Percentiles rank a stretch among this genome's conserved stretches.
phyloP scores from a whole-genome alignment of 1,140 invertebrate genomes.

The Drosophila mauritiana region DNA sequence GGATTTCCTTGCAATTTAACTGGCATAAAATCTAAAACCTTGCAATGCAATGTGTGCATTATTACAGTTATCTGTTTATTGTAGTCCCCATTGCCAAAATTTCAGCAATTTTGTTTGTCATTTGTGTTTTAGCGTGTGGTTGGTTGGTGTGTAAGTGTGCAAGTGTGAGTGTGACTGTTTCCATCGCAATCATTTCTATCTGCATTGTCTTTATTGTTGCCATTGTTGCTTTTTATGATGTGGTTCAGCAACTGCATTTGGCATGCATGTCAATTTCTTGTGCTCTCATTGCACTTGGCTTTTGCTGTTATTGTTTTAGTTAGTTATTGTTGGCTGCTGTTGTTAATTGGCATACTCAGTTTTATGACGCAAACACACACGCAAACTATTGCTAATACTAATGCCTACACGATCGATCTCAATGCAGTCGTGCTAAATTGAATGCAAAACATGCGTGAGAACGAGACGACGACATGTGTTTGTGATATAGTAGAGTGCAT shows the following conservation, averaged over 20 bases:
- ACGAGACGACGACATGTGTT: conserved; percentile 1
- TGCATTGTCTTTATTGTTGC: conserved; percentile 57
- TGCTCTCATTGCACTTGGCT: conserved; percentile 33
- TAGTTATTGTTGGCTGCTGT: conserved; percentile 47
- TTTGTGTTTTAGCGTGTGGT: background rate
- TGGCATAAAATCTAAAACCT: background rate
- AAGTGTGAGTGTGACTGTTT: conserved; percentile 4
- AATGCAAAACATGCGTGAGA: conserved; percentile 33
- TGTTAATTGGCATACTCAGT: conserved; percentile 64
- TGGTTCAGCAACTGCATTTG: conserved; percentile 62
- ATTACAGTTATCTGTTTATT: conserved; percentile 62
- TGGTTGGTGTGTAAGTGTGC: background rate
- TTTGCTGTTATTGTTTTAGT: conserved; percentile 33
- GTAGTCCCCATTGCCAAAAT: conserved; percentile 33
- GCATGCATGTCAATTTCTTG: conserved; percentile 54
- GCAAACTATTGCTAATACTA: conserved; percentile 10
- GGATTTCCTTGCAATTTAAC: conserved; percentile 25
- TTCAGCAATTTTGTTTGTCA: conserved; percentile 16
- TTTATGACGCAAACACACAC: conserved; percentile 46
- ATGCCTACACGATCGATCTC: conserved; percentile 53
- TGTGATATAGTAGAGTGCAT: conserved; percentile 27
- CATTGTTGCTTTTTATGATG: conserved; percentile 58
- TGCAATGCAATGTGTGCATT: conserved; percentile 21
- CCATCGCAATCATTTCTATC: conserved; percentile 42
- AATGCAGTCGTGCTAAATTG: conserved; percentile 77